These are phyloP conservation scores for Conomelus anceps DNA, from an alignment of 2,888 invertebrate species.

Conservation along the genomic window DNA sequence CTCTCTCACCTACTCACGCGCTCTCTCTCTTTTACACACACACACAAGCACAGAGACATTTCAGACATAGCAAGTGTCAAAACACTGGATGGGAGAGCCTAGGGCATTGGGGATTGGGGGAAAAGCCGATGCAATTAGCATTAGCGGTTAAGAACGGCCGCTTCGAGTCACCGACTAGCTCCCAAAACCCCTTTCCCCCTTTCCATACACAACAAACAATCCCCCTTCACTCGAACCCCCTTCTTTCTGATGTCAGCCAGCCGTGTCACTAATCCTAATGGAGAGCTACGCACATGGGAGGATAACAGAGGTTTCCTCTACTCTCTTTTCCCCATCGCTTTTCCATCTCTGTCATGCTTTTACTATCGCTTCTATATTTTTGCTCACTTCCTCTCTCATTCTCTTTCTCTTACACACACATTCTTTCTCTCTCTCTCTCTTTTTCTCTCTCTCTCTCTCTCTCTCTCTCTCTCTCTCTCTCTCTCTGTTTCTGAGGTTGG, in stretches of 20 bases:
- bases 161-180: neutral
- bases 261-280: neutral
- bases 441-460: too few species aligned
- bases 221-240: neutral
- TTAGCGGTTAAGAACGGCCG: neutral
- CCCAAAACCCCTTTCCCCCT: neutral
- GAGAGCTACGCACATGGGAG: neutral
- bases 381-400: too few species aligned
- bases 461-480: neutral
- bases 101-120: neutral
- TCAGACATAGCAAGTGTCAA: neutral
- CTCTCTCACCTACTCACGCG: too few species aligned
- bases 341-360: too few species aligned
- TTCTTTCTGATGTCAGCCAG: neutral
- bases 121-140: constrained; percentile 8
- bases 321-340: too few species aligned
- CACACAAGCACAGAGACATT: too few species aligned
- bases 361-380: too few species aligned
- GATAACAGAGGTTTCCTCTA: too few species aligned
- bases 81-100: neutral
- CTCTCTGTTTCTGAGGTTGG: too few species aligned
- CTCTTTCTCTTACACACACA: too few species aligned
- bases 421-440: too few species aligned
- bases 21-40: neutral
- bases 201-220: too few species aligned